These are phyloP conservation scores for Polyergus mexicanus DNA, from an alignment of 1,140 invertebrate species.

Conservation along the genomic window DNA sequence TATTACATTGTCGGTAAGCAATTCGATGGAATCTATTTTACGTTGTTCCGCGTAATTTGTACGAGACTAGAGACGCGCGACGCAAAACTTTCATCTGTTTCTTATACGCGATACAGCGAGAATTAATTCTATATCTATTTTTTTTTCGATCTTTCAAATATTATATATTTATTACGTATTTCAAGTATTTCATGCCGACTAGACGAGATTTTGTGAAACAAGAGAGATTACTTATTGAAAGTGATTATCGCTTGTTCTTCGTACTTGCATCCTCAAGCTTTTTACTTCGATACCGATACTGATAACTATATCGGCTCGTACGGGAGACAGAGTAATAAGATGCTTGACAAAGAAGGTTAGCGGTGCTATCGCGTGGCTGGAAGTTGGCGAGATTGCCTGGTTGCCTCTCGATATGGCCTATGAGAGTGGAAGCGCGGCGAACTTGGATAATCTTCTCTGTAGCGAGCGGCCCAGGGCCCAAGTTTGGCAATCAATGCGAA, in stretches of 20 bases:
- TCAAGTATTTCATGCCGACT: background rate
- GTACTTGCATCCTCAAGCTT: conserved; percentile 6
- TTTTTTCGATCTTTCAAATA: background rate
- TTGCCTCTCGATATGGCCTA: conserved; percentile 73
- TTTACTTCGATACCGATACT: conserved; percentile 7
- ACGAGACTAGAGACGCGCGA: background rate
- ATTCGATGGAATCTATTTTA: conserved; percentile 36
- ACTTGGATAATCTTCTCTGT: conserved; percentile 77
- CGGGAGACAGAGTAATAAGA: conserved; percentile 63
- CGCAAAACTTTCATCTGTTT: background rate
- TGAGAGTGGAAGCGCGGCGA: conserved; percentile 64
- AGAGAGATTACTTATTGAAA: conserved; percentile 1
- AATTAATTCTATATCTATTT: background rate
- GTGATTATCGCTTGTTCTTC: background rate
- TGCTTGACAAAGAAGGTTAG: conserved; percentile 63
- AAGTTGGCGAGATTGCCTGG: conserved; percentile 77
- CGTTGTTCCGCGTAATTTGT: background rate
- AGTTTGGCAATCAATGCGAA: conserved; percentile 79
- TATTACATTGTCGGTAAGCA: conserved; percentile 55
- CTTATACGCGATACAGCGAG: background rate
- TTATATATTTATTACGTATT: background rate
- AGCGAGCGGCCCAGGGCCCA: conserved; percentile 69
- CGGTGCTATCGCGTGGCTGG: conserved; percentile 56
- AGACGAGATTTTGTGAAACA: background rate
- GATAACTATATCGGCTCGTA: conserved; percentile 34